These are phyloP conservation scores for Eurosta solidaginis DNA, from an alignment of 1,140 invertebrate genomes.

Conservation along the genomic window DNA sequence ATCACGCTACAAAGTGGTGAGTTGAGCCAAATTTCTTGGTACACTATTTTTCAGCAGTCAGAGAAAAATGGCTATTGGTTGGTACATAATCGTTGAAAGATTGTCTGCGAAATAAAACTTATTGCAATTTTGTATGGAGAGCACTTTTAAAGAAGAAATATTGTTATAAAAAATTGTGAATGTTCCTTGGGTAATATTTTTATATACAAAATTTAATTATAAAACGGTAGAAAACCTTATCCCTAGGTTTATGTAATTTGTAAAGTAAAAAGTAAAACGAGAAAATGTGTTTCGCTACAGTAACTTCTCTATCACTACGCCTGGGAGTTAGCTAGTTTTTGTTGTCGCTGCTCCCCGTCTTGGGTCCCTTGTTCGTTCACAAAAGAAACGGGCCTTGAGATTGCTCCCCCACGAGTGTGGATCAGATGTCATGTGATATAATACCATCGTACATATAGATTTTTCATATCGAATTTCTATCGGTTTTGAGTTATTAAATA, in stretches of 20 bases:
- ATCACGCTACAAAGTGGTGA: background rate
- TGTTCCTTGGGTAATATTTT: conserved; percentile 28
- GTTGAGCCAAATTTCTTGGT: background rate
- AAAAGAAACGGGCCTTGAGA: background rate
- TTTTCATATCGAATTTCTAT: background rate
- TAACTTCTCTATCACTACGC: background rate
- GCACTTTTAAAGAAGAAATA: background rate
- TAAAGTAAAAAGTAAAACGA: too few species aligned
- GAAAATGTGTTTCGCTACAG: conserved; percentile 18
- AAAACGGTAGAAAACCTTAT: conserved; percentile 1
- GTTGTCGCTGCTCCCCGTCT: background rate
- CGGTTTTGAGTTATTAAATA: background rate
- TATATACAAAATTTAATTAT: conserved; percentile 26
- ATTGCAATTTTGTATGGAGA: conserved; percentile 3
- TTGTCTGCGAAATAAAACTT: conserved; percentile 10
- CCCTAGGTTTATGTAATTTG: conserved; percentile 20
- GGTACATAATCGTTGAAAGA: conserved; percentile 24
- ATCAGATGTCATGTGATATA: conserved; percentile 13
- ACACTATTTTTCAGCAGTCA: background rate
- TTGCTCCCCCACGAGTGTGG: background rate
- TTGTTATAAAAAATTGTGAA: background rate
- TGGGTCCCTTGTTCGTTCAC: background rate
- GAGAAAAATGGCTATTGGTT: conserved; percentile 28
- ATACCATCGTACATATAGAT: too few species aligned
- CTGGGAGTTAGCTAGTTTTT: background rate